These are phyloP conservation scores for Otis tarda DNA, from an alignment of 2,113 vertebrate species.

Conservation along the genomic window DNA sequence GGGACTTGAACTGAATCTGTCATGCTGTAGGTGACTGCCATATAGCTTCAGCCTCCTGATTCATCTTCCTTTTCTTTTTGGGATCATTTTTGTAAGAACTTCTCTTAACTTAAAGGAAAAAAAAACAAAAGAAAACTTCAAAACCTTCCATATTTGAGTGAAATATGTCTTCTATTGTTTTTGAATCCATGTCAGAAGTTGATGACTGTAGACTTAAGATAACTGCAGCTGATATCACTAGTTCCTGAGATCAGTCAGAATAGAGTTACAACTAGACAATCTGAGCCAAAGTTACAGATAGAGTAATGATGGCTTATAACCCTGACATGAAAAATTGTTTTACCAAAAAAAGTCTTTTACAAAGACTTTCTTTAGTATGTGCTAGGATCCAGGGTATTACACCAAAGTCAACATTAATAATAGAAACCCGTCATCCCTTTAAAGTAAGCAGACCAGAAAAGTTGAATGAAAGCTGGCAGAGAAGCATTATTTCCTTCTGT, in stretches of 20 bases:
- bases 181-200: background rate
- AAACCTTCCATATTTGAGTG: background rate
- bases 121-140: background rate
- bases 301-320: background rate
- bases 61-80: background rate
- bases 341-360: background rate
- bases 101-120: background rate
- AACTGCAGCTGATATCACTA: background rate
- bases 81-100: accelerated
- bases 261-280: background rate
- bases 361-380: background rate
- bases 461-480: background rate
- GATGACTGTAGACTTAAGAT: background rate
- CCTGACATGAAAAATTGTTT: background rate
- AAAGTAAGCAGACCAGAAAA: background rate
- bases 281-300: background rate
- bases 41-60: background rate
- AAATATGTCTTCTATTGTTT: background rate
- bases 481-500: background rate
- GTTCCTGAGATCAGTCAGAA: background rate
- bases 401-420: background rate
- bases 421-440: background rate
- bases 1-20: background rate
- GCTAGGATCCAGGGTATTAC: background rate
- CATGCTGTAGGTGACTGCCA: background rate